These are phyloP conservation scores for Petrosia ficiformis DNA, from an alignment of 37 sponge, comb jelly and placozoan genomes.

Conservation along the genomic window DNA sequence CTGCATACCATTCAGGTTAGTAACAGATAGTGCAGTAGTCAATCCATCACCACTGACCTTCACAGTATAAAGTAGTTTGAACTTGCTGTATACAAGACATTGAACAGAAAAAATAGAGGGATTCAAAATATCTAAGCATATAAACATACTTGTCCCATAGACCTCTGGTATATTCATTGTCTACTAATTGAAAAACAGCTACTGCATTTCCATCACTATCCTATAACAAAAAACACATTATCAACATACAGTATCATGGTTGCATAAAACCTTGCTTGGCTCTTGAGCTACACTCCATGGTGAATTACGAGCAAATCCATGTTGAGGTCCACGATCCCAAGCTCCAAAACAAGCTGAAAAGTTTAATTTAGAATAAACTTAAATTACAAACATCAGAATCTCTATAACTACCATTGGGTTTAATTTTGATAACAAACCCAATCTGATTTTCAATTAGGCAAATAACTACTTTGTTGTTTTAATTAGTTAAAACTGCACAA, in stretches of 20 bases:
- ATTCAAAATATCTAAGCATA: background rate
- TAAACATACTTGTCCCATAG: slow-evolving; percentile 78
- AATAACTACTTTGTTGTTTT: too few relatives aligned
- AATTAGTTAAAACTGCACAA: too few relatives aligned
- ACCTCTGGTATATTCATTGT: slow-evolving; percentile 64
- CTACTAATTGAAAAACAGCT: slow-evolving; percentile 70
- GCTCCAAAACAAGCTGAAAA: slow-evolving; percentile 85
- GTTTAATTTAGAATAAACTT: background rate
- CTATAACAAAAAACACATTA: slow-evolving; percentile 15
- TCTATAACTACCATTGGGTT: too few relatives aligned
- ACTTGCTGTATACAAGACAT: slow-evolving; percentile 44
- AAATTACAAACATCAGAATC: too few relatives aligned
- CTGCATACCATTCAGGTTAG: slow-evolving; percentile 51
- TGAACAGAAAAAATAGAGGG: too few relatives aligned
- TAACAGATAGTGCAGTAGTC: slow-evolving; percentile 28
- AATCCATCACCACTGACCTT: slow-evolving; percentile 28
- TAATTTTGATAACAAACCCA: too few relatives aligned
- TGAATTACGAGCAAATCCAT: slow-evolving; percentile 88
- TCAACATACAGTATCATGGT: background rate
- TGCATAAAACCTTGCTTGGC: slow-evolving; percentile 33
- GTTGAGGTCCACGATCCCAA: slow-evolving; percentile 93
- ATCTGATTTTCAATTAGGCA: too few relatives aligned
- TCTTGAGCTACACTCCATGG: slow-evolving; percentile 35
- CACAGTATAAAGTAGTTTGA: slow-evolving; percentile 56
- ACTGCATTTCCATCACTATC: slow-evolving; percentile 51